phyloP scores from a whole-genome alignment of 2,113 vertebrate genomes.

The Onychostoma macrolepis region DNA sequence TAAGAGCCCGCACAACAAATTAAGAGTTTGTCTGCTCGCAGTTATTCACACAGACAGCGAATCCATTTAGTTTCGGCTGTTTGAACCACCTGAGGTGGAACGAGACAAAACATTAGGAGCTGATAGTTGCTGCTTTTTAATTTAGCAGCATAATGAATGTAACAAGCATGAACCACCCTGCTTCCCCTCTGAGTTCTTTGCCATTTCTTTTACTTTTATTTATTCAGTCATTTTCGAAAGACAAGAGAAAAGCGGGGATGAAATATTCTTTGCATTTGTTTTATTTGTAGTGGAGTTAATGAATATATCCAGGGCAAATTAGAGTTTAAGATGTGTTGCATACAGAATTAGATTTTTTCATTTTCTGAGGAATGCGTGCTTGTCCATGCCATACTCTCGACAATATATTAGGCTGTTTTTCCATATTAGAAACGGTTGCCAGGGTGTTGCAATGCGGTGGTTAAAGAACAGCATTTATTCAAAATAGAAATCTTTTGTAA shows the following conservation, averaged over 20 bases:
- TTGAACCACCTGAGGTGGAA: conserved; percentile 61
- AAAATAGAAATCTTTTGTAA: too few species aligned
- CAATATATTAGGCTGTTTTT: not conserved
- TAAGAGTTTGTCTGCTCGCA: conserved; percentile 47
- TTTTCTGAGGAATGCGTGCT: not conserved
- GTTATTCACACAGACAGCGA: conserved; percentile 55
- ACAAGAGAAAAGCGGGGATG: not conserved
- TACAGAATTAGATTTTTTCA: not conserved
- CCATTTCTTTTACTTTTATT: conserved; percentile 45
- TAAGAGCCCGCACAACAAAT: conserved; percentile 51
- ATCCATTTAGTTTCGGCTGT: conserved; percentile 61
- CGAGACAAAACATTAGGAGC: conserved; percentile 55
- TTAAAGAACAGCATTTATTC: too few species aligned
- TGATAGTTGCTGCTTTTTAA: conserved; percentile 61
- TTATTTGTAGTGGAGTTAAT: not conserved
- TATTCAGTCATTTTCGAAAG: conserved; percentile 39
- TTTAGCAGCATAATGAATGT: conserved; percentile 63
- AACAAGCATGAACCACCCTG: conserved; percentile 41
- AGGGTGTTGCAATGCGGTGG: not conserved
- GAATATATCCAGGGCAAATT: not conserved
- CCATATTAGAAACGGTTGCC: not conserved
- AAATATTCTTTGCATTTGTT: conserved; percentile 35
- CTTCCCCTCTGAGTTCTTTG: conserved; percentile 24
- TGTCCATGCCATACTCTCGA: not conserved
- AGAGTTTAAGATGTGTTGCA: not conserved